These are phyloP conservation scores for Lagocephalus sceleratus DNA, from an alignment of 2,797 vertebrate species.

Conservation along the genomic window DNA sequence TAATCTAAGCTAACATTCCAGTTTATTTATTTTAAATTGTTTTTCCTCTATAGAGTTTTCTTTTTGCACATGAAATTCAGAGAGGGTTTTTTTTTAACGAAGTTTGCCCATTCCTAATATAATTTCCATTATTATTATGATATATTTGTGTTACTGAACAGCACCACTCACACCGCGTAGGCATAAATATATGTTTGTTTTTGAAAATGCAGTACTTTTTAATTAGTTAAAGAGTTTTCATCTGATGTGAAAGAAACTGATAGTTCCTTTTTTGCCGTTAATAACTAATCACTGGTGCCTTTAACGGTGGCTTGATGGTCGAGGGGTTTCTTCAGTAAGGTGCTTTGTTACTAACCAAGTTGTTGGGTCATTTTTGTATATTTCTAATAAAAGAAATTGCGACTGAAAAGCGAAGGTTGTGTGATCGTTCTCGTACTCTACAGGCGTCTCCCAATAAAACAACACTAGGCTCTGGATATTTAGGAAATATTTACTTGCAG, in stretches of 20 bases:
- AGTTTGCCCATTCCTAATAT: constrained; percentile 49
- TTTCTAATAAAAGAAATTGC: constrained; percentile 69
- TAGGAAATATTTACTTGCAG: no score
- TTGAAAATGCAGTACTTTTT: constrained; percentile 11
- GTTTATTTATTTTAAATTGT: constrained; percentile 64
- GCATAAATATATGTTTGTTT: constrained; percentile 30
- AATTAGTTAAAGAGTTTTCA: constrained; percentile 28
- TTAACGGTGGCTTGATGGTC: constrained; percentile 48
- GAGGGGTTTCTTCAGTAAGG: constrained; percentile 44
- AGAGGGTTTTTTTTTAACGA: constrained; percentile 34
- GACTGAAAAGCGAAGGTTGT: not conserved
- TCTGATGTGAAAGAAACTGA: constrained; percentile 43
- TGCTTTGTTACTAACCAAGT: constrained; percentile 63
- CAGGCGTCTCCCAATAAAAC: no score
- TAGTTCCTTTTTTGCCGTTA: constrained; percentile 33
- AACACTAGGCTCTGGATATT: no score
- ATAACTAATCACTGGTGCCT: constrained; percentile 49
- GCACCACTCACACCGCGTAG: constrained; percentile 23
- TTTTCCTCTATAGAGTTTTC: constrained; percentile 20
- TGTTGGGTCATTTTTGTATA: constrained; percentile 64
- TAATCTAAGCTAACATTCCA: constrained; percentile 60
- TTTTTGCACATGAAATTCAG: constrained; percentile 60
- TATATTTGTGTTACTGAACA: constrained; percentile 61
- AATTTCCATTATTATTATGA: constrained; percentile 53
- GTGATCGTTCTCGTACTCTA: not conserved